phyloP scores from a whole-genome alignment of 23 tunicate genomes.

The Corella eumyota region DNA sequence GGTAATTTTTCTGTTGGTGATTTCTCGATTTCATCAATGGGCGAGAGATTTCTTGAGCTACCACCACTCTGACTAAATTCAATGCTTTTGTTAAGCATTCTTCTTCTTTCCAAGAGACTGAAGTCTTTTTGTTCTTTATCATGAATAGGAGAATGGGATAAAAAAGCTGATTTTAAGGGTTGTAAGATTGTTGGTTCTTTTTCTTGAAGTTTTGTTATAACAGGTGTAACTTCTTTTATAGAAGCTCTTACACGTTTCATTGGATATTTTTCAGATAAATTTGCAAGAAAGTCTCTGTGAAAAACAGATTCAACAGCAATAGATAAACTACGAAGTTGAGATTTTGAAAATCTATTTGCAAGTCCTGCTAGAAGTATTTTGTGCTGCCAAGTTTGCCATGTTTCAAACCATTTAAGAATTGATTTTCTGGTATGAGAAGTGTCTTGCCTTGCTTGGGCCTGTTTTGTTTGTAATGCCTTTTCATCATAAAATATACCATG shows the following conservation, averaged over 20 bases:
- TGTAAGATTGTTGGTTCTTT: not conserved
- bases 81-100: not conserved
- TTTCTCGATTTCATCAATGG: conserved; percentile 8
- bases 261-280: conserved; percentile 34
- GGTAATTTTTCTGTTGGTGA: not conserved
- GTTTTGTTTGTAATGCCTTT: no score
- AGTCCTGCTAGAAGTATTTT: conserved; percentile 38
- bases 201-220: not conserved
- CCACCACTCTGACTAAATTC: not conserved
- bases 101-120: not conserved
- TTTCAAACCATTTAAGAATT: conserved; percentile 39
- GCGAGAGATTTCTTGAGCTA: conserved; percentile 16
- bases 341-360: conserved; percentile 25
- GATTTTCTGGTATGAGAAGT: conserved; percentile 6
- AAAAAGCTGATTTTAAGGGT: not conserved
- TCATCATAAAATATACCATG: no score
- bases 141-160: no score
- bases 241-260: conserved; percentile 21
- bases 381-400: conserved; percentile 74
- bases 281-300: conserved; percentile 62
- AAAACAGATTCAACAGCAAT: conserved; percentile 62
- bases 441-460: not conserved
- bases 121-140: no score
- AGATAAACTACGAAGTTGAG: conserved; percentile 33
- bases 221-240: not conserved